Base-by-base conservation (phyloP, 2,113 vertebrate genomes). In the Blennius ocellaris region DNA sequence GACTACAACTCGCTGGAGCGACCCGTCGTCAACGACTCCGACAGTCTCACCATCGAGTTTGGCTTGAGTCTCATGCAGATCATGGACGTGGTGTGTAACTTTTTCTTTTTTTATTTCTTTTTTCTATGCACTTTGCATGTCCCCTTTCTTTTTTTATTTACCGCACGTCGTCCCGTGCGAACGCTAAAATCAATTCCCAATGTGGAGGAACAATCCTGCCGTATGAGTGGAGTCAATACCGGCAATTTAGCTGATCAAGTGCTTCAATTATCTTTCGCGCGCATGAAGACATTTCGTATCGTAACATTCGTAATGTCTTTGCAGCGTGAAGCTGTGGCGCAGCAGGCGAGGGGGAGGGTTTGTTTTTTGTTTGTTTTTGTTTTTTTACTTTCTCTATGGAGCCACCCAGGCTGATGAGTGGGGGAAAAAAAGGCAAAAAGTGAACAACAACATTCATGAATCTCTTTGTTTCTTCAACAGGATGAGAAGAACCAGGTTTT, bases 401-500 rank as follows among this genome's bases (percentile, higher is more conserved):
- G 21, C 21, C 21, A 30, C 21, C 21, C 21, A 4, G 4, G 21
- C 21, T 30, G 21, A 30, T 30, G 21, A 30, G 21, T 30, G n/a
- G n/a, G n/a, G n/a, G n/a, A n/a, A 30, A 30, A 30, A 30, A 30
- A 30, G 4, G 4, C 21, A 30, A 30, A 30, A 30, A 30, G 2
- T 50, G 16, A 43, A 44, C 51, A n/a, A 50, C 49, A 6, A 40
- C 17, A 6, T 48, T 5, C 59, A 53, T 51, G 8, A 67, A 37
- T 36, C 15, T 47, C 21, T 5, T 1, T 49, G 1, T 66, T 51
- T 83, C 49, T 73, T 17, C 6, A 40, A 36, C 88, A 99, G 97
- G 97, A 99, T 92, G 97, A 99, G 92, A 99, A 97, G 91, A 99
- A 97, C 83, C 97, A 99, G 92, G 95, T 97, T 69, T 89, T 99